A percentile compares a stretch with the other conserved stretches of the same genome.
Evolutionary conservation across 2,797 vertebrate genomes (phyloP).

Genomic region (Numenius phaeopus): DNA sequence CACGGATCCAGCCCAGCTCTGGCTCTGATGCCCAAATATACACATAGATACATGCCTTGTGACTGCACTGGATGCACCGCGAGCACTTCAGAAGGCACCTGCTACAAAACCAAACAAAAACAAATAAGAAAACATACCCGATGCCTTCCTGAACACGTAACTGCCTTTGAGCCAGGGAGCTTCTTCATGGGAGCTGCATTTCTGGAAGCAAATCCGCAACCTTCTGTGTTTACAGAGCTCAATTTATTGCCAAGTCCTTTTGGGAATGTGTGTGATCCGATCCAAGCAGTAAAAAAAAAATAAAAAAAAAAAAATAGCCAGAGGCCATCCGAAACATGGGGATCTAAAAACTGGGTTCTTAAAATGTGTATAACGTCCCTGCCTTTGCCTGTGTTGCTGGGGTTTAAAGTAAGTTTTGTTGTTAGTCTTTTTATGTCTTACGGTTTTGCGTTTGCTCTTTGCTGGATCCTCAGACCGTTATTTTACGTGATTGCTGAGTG

Average conservation of each 20-base stretch:
- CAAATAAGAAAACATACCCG: not conserved
- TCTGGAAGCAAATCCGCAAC: not conserved
- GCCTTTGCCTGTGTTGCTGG: not conserved
- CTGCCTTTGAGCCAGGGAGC: not conserved
- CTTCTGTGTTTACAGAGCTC: not conserved
- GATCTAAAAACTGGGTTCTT: not conserved
- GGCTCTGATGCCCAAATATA: not conserved
- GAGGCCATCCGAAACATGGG: not conserved
- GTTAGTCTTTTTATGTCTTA: not conserved
- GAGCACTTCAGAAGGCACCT: not conserved
- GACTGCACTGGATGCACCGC: not conserved
- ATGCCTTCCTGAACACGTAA: not conserved
- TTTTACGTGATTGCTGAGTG: not conserved
- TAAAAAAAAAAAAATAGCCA: not conserved
- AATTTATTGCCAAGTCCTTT: not conserved
- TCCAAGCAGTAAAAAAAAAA: not conserved
- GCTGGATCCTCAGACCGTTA: not conserved
- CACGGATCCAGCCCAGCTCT: not conserved
- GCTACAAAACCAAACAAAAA: not conserved
- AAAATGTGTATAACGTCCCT: not conserved
- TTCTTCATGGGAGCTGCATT: not conserved
- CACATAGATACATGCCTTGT: not conserved
- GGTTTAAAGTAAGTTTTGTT: not conserved
- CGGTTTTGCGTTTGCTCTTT: not conserved
- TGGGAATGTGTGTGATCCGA: rapidly evolving